Conservation (phyloP, 2,113 vertebrate species). For the Bambusicola thoracicus region DNA sequence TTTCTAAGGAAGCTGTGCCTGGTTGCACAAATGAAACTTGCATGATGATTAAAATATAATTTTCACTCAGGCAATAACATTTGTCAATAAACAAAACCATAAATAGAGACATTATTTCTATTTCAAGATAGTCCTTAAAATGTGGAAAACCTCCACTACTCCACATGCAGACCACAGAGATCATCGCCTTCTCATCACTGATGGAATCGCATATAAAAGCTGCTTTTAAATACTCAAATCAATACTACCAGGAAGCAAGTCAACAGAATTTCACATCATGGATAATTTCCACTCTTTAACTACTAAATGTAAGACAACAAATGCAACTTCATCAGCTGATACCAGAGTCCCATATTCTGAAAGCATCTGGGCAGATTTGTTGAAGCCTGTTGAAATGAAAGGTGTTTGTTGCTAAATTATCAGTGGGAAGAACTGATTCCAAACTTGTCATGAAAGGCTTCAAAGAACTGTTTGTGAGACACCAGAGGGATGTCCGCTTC, state of each 20-base stretch:
- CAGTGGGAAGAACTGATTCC: not conserved
- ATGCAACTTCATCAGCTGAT: not conserved
- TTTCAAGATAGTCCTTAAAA: not conserved
- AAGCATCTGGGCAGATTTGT: not conserved
- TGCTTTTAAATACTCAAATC: not conserved
- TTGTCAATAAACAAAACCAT: not conserved
- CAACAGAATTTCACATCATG: not conserved
- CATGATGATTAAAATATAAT: constrained; percentile 32
- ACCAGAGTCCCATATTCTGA: not conserved
- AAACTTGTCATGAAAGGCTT: not conserved
- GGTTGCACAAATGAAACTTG: constrained; percentile 10
- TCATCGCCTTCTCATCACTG: not conserved
- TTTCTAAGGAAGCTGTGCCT: constrained; percentile 22
- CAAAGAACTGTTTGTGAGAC: not conserved
- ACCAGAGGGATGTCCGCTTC: not conserved
- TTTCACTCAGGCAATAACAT: constrained; percentile 1
- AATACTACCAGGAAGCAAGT: not conserved
- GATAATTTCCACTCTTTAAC: not conserved
- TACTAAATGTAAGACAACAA: not conserved
- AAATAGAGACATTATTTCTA: not conserved
- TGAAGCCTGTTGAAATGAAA: not conserved
- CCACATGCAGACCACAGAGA: not conserved
- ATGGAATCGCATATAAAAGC: not conserved
- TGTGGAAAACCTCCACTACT: not conserved
- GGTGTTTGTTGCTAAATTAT: not conserved